Percentiles rank a stretch among this genome's conserved stretches.
phyloP scores from a whole-genome alignment of 2,113 vertebrate species.

The Bettongia penicillata region DNA sequence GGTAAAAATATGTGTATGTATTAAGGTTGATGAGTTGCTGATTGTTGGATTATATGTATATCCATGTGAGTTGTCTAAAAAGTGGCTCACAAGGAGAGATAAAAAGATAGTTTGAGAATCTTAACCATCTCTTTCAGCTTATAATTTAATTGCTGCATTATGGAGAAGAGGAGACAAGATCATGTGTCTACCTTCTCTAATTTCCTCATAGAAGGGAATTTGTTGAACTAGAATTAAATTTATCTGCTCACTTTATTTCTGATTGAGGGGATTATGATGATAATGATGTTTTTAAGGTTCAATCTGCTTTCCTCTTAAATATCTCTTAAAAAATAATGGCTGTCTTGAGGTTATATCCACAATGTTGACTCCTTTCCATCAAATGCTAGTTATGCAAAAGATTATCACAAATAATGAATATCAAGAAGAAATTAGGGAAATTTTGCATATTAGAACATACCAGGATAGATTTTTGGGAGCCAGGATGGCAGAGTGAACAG shows the following conservation, averaged over 20 bases:
- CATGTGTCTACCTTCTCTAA: not conserved
- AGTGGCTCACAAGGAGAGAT: not conserved
- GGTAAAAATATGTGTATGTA: not conserved
- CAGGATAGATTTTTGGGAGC: too few relatives aligned
- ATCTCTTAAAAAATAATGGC: not conserved
- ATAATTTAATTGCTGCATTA: not conserved
- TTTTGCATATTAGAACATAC: not conserved
- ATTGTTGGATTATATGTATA: not conserved
- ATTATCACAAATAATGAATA: not conserved
- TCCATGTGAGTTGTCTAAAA: not conserved
- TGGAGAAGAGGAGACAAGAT: not conserved
- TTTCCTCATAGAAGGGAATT: not conserved
- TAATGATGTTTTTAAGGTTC: not conserved
- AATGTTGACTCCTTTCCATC: not conserved
- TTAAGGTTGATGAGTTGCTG: too few relatives aligned
- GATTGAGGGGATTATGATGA: not conserved
- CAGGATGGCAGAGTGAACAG: too few relatives aligned
- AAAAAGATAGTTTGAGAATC: not conserved
- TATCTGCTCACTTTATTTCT: not conserved
- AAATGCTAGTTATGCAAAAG: not conserved
- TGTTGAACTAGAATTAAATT: not conserved
- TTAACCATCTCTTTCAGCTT: not conserved
- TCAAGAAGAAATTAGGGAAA: not conserved
- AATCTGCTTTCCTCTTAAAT: not conserved
- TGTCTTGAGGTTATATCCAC: not conserved